Percentiles rank a stretch among this genome's conserved stretches.
These are phyloP conservation scores for Atta colombica DNA, from an alignment of 1,140 invertebrate species.

Conservation along the genomic window DNA sequence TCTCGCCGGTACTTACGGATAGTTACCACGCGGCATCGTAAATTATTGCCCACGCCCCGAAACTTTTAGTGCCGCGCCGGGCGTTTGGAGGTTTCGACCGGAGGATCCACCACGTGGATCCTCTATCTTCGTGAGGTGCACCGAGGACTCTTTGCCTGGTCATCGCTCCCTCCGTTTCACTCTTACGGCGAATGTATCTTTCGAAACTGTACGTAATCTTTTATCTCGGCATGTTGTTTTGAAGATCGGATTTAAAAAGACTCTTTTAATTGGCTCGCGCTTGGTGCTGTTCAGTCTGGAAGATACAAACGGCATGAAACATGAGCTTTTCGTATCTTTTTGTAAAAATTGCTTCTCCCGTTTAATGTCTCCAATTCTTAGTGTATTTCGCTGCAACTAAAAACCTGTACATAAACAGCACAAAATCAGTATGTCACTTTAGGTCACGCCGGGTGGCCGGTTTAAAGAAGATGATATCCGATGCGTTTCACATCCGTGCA, in stretches of 20 bases:
- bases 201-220: not conserved
- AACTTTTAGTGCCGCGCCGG: constrained; percentile 81
- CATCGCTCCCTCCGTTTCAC: constrained; percentile 13
- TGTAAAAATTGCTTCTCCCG: constrained; percentile 14
- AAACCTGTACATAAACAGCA: constrained; percentile 5
- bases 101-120: constrained; percentile 44
- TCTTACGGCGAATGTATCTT: not conserved
- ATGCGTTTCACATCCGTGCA: constrained; percentile 28
- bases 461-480: constrained; percentile 40
- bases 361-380: constrained; percentile 19
- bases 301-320: constrained; percentile 28
- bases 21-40: constrained; percentile 83
- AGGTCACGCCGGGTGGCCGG: constrained; percentile 37
- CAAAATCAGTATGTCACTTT: constrained; percentile 44
- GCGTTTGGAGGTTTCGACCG: constrained; percentile 49
- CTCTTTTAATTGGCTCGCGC: not conserved
- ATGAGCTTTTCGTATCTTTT: constrained; percentile 19
- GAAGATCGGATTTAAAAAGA: constrained; percentile 12
- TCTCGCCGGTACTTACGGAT: constrained; percentile 83
- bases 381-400: constrained; percentile 22
- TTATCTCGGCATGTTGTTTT: constrained; percentile 11
- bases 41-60: constrained; percentile 84
- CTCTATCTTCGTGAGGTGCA: constrained; percentile 24
- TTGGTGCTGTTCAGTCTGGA: not conserved
- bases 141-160: constrained; percentile 14